phyloP scores from a whole-genome alignment of 2,797 vertebrate species.

The Perodicticus potto region DNA sequence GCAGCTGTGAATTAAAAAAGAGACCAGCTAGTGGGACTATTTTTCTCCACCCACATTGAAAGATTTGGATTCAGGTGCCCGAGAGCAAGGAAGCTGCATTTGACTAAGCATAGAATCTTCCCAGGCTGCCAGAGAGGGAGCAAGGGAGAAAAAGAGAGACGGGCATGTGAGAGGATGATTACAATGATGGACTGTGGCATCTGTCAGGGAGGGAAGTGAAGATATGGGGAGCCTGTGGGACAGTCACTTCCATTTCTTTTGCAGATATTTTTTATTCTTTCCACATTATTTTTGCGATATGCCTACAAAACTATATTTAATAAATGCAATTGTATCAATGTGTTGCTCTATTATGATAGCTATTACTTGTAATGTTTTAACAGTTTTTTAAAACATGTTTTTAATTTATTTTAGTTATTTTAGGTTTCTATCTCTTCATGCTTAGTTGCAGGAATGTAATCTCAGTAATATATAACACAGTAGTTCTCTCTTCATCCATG shows the following conservation, averaged over 20 bases:
- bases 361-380: not conserved
- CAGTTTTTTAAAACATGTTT: not conserved
- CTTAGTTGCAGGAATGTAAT: not conserved
- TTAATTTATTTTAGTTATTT: conserved; percentile 16
- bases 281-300: not conserved
- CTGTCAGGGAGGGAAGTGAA: not conserved
- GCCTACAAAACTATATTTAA: not conserved
- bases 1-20: not conserved
- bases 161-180: not conserved
- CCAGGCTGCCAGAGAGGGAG: not conserved
- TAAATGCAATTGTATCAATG: not conserved
- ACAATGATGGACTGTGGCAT: not conserved
- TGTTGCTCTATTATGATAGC: not conserved
- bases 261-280: not conserved
- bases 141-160: not conserved
- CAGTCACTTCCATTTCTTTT: not conserved
- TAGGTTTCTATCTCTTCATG: not conserved
- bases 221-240: too few species aligned
- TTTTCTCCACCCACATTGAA: not conserved
- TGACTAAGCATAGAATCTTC: not conserved
- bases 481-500: not conserved
- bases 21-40: not conserved
- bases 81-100: not conserved
- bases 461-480: not conserved
- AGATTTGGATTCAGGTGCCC: too few species aligned